Conservation (phyloP, 2,888 invertebrate genomes). For the Chloroclysta siterata region DNA sequence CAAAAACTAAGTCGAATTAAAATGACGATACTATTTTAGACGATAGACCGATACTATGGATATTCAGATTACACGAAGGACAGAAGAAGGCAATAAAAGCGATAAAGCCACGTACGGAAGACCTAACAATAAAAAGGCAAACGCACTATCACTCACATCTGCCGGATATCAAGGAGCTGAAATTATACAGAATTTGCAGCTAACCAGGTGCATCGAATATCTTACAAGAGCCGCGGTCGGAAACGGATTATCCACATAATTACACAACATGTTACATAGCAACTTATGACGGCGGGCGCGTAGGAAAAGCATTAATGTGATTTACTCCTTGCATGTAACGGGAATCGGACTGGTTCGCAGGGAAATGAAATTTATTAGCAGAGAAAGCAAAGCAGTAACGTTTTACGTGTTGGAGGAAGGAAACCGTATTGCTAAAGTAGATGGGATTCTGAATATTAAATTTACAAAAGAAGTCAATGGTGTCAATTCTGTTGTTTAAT, state of each 20-base stretch:
- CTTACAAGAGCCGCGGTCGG: constrained; percentile 45
- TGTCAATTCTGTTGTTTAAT: too few species aligned
- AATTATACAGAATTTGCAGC: constrained; percentile 43
- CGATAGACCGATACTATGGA: too few species aligned
- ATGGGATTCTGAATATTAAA: neutral
- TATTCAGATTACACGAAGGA: too few species aligned
- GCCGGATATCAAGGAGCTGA: constrained; percentile 37
- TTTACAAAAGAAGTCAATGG: neutral
- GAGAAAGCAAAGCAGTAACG: constrained; percentile 28
- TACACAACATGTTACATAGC: constrained; percentile 41
- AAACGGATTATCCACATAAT: constrained; percentile 55
- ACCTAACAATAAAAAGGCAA: constrained; percentile 14
- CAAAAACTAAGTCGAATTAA: too few species aligned
- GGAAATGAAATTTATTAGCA: constrained; percentile 41
- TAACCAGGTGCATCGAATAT: constrained; percentile 45
- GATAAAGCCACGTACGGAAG: neutral
- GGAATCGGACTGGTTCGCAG: constrained; percentile 47
- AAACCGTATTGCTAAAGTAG: constrained; percentile 1
- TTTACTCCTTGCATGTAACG: constrained; percentile 57
- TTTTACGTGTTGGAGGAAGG: constrained; percentile 9
- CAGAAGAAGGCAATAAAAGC: neutral
- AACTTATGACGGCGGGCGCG: constrained; percentile 49
- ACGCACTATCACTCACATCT: constrained; percentile 20
- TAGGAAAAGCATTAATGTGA: constrained; percentile 60
- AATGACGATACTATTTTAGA: too few species aligned